These are phyloP conservation scores for Liasis olivaceus DNA, from an alignment of 2,797 vertebrate genomes.

Conservation along the genomic window DNA sequence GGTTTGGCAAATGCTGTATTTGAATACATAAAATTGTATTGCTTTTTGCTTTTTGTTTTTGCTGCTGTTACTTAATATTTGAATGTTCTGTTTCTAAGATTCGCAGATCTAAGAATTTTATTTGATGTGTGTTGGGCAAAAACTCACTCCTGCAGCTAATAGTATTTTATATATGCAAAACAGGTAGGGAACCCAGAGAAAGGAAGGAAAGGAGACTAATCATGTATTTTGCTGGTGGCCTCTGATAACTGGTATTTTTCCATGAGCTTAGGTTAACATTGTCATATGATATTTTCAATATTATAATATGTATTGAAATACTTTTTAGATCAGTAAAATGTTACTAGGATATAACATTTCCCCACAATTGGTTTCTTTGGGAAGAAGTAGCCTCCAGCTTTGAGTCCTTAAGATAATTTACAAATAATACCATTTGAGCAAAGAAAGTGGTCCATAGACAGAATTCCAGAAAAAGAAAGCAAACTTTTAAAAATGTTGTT, in stretches of 20 bases:
- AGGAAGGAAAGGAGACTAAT: neutral
- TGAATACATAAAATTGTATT: conserved; percentile 12
- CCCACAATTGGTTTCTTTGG: neutral
- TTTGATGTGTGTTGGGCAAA: neutral
- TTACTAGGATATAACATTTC: neutral
- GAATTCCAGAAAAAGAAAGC: neutral
- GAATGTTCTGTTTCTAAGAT: neutral
- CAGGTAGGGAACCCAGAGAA: neutral
- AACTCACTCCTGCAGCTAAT: neutral
- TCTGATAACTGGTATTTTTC: neutral
- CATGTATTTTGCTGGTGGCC: neutral
- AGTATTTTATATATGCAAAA: conserved; percentile 1
- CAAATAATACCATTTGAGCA: neutral
- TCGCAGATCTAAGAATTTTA: conserved; percentile 3
- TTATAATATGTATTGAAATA: neutral
- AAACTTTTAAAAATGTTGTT: neutral
- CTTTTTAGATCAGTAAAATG: neutral
- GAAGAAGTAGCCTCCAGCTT: neutral
- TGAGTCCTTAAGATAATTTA: neutral
- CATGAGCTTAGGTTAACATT: neutral
- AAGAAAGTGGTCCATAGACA: neutral
- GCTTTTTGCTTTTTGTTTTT: conserved; percentile 3
- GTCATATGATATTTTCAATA: neutral
- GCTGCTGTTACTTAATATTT: conserved; percentile 2
- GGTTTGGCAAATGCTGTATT: neutral